Percentiles rank a stretch among this genome's conserved stretches.
Conservation (phyloP, 2,113 vertebrate species). For the Acanthisitta chloris region DNA sequence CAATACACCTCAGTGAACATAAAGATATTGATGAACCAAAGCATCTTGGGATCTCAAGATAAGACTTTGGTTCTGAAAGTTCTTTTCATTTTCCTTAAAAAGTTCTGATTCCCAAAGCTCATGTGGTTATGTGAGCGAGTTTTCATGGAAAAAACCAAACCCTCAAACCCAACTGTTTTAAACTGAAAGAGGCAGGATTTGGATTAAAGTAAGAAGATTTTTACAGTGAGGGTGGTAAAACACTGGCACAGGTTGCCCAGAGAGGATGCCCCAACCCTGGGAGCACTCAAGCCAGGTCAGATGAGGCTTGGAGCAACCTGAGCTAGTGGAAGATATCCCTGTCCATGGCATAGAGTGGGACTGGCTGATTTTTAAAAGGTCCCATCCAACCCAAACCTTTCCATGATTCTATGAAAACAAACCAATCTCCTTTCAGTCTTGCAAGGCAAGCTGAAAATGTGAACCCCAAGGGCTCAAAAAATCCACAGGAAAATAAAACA, state of each 20-base stretch:
- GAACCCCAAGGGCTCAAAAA: neutral
- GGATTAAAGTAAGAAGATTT: neutral
- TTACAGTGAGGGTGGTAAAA: neutral
- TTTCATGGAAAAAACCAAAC: neutral
- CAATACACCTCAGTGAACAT: neutral
- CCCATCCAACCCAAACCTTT: neutral
- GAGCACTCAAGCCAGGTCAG: neutral
- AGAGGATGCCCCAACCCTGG: neutral
- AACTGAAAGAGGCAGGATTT: neutral
- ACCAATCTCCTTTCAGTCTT: neutral
- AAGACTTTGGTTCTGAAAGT: neutral
- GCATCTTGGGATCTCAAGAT: neutral
- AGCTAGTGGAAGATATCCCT: no score
- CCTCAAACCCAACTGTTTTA: neutral
- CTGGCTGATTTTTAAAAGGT: neutral
- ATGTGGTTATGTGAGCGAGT: neutral
- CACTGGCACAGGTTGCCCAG: neutral
- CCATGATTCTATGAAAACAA: neutral
- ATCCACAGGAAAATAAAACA: neutral
- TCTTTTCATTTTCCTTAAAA: neutral
- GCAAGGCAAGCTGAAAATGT: neutral
- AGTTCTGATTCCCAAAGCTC: neutral
- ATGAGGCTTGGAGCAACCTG: neutral
- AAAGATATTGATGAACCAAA: neutral
- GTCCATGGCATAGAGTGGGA: neutral